Base-by-base conservation (phyloP, 2,888 invertebrate genomes). In the Sinohyriopsis cumingii region DNA sequence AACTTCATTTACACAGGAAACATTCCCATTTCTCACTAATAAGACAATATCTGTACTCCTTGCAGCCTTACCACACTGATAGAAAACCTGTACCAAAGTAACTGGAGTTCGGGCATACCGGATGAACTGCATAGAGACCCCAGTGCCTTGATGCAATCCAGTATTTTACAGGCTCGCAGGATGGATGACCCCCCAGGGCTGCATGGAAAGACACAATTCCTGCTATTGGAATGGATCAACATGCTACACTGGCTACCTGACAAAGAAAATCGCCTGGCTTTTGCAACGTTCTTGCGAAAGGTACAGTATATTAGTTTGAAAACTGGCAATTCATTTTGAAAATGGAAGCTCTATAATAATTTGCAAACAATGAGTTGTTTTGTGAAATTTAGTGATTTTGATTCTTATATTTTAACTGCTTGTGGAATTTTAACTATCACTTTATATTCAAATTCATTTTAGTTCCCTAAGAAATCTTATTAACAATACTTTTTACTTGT, bases 161-260 rank as follows among this genome's bases (percentile, higher is more conserved):
- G 97, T 73, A 95, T 98, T 88, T 93, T 95, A 80, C 91, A 94
- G 92, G 95, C 95, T 55, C 93, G 95, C 71, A 96, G 96, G 84
- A 95, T 94, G 84, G 95, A 95, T 85, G 98, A 98, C 91, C 98
- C 98, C 4, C 96, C 96, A 0, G 97, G 96, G 28, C 92, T 98
- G 60, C 94, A 95, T 84, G 98, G 98, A 87, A 98, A 98, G 90
- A 97, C 98, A 0, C 98, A 99, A 90, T 95, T 93, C 83, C 92
- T 99, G 19, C 92, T 99, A 55, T 93, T 98, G 28, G 99, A 99
- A 87, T 99, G 99, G 99, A 95, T 98, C 22, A 93, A 93, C 73
- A 94, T 98, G 86, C 96, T 96, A 84, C 94, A 97, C 77, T 87
- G 87, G 18, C 88, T 89, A 0, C 84, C 95, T 0, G 94, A 88